phyloP scores from a whole-genome alignment of 2,888 invertebrate species.

The Ypsolopha sequella region DNA sequence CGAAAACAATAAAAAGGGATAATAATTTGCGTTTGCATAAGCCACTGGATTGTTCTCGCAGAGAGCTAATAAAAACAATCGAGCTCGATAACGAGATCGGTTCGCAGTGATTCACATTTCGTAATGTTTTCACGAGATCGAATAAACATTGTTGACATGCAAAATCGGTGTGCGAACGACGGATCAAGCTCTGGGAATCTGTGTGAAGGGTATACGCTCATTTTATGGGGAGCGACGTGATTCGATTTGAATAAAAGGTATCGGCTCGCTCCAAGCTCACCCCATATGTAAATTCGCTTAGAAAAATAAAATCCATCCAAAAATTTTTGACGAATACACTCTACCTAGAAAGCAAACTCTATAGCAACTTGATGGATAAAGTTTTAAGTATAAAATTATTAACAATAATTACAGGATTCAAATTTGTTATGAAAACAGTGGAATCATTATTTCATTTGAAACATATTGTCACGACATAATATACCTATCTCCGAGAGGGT shows the following conservation, averaged over 20 bases:
- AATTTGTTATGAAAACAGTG: too few relatives aligned
- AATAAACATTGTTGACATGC: slow-evolving; percentile 27
- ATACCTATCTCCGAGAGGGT: too few relatives aligned
- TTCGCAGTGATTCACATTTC: background rate
- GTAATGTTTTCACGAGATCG: slow-evolving; percentile 16
- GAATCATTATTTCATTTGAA: too few relatives aligned
- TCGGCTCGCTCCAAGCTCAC: slow-evolving; percentile 14
- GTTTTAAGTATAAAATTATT: too few relatives aligned
- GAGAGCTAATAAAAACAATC: slow-evolving; percentile 30
- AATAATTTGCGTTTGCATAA: background rate
- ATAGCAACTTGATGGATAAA: too few relatives aligned
- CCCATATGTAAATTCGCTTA: slow-evolving; percentile 12
- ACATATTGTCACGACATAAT: too few relatives aligned
- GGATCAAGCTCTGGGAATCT: slow-evolving; percentile 15
- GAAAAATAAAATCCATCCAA: background rate
- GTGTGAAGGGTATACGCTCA: slow-evolving; percentile 15
- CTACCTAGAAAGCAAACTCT: too few relatives aligned
- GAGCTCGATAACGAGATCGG: slow-evolving; percentile 27
- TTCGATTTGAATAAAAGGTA: slow-evolving; percentile 25
- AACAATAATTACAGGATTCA: too few relatives aligned
- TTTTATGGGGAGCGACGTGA: slow-evolving; percentile 24
- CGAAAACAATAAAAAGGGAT: background rate
- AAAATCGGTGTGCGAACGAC: slow-evolving; percentile 17
- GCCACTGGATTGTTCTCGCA: background rate
- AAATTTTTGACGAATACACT: slow-evolving; percentile 3